These are phyloP conservation scores for Mohoua ochrocephala DNA, from an alignment of 2,113 vertebrate species.

Conservation along the genomic window DNA sequence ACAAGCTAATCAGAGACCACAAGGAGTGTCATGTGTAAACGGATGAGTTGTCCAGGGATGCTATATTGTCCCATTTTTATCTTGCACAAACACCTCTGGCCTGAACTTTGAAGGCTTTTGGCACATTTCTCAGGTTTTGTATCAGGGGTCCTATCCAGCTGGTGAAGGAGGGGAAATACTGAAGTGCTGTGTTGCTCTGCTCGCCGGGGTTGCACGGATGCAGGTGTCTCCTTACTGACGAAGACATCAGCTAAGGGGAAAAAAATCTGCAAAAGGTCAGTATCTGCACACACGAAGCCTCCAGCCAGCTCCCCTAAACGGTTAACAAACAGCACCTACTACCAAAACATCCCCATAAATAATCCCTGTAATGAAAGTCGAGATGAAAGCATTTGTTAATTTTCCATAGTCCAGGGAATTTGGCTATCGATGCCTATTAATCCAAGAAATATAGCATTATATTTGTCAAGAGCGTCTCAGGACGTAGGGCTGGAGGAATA, in stretches of 20 bases:
- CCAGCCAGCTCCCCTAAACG: not conserved
- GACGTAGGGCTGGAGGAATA: not conserved
- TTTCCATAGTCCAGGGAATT: conserved; percentile 20
- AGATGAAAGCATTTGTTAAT: conserved; percentile 28
- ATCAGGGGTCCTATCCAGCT: conserved; percentile 67
- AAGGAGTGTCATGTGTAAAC: conserved; percentile 60
- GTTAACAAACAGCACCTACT: conserved; percentile 22
- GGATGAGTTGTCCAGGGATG: conserved; percentile 65
- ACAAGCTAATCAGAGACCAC: conserved; percentile 62
- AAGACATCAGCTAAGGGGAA: conserved; percentile 49
- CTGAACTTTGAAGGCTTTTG: conserved; percentile 68
- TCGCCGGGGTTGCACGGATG: conserved; percentile 59
- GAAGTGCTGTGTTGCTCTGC: conserved; percentile 22
- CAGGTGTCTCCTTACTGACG: conserved; percentile 77
- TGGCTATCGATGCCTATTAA: not conserved
- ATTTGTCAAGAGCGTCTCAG: conserved; percentile 14
- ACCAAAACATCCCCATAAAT: not conserved
- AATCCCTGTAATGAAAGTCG: not conserved
- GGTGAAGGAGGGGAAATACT: conserved; percentile 61
- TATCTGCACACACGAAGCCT: not conserved
- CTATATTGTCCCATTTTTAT: conserved; percentile 70
- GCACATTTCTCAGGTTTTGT: conserved; percentile 59
- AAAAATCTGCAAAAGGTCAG: conserved; percentile 60
- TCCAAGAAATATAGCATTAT: conserved; percentile 11
- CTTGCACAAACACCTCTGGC: conserved; percentile 72